These are phyloP conservation scores for Oryzias javanicus DNA, from an alignment of 2,113 vertebrate species.

Conservation along the genomic window DNA sequence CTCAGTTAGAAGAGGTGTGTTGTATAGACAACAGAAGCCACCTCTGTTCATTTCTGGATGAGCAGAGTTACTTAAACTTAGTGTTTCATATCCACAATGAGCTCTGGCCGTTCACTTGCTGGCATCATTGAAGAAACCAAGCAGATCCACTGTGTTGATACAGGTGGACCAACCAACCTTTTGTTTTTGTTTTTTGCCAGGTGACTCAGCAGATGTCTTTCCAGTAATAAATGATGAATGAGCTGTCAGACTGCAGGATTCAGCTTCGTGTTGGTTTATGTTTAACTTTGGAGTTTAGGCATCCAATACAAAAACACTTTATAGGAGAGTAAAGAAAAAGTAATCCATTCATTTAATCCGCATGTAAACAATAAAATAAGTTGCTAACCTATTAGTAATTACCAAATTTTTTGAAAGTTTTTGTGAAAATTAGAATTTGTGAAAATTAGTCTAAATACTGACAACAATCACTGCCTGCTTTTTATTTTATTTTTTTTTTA, in stretches of 20 bases:
- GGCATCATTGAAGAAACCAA: constrained; percentile 35
- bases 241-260: constrained; percentile 39
- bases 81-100: constrained; percentile 37
- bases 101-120: constrained; percentile 32
- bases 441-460: no score
- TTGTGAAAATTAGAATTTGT: no score
- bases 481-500: no score
- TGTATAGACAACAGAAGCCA: constrained; percentile 32
- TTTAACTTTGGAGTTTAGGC: not conserved
- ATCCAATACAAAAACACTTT: no score
- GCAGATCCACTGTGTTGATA: constrained; percentile 47
- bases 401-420: no score
- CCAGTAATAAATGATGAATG: constrained; percentile 46
- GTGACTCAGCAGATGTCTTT: constrained; percentile 31
- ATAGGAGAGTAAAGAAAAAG: no score
- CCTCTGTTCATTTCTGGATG: constrained; percentile 7
- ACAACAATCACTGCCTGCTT: no score
- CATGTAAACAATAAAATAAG: no score
- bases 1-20: constrained; percentile 19
- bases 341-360: no score
- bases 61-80: not conserved
- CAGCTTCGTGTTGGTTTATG: constrained; percentile 20
- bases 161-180: constrained; percentile 50
- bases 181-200: constrained; percentile 50
- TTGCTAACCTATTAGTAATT: no score